Evolutionary conservation across 2,888 invertebrate genomes (phyloP).

Genomic region (Leuctra nigra): DNA sequence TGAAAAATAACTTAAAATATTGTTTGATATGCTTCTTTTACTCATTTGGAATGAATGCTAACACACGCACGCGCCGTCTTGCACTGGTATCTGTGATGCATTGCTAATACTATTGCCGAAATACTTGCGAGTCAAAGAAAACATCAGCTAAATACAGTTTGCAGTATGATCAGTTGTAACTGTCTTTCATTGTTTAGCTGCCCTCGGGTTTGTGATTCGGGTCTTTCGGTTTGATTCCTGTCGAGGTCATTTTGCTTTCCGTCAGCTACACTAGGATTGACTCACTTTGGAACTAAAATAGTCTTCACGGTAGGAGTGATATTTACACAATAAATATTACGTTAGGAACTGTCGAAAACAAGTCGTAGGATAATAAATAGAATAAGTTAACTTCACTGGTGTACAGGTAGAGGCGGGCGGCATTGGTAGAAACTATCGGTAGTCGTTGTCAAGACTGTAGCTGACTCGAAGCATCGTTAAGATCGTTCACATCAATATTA

Average conservation of each 20-base stretch:
- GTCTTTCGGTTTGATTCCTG: too few relatives aligned
- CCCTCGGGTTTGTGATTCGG: too few relatives aligned
- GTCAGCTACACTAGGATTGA: too few relatives aligned
- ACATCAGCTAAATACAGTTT: conserved; percentile 8
- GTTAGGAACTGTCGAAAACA: conserved; percentile 17
- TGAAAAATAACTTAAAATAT: conserved; percentile 22
- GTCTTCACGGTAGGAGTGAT: too few relatives aligned
- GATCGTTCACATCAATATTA: background rate
- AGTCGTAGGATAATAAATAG: conserved; percentile 17
- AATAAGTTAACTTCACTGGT: background rate
- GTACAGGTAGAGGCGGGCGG: background rate
- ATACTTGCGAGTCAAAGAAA: conserved; percentile 9
- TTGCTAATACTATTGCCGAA: conserved; percentile 15
- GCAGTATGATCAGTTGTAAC: too few relatives aligned
- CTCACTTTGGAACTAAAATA: too few relatives aligned
- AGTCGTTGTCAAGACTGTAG: background rate
- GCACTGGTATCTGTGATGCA: conserved; percentile 1
- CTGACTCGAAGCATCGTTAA: background rate
- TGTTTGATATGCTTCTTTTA: conserved; percentile 21
- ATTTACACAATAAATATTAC: too few relatives aligned
- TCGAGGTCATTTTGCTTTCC: too few relatives aligned
- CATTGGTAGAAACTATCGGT: background rate
- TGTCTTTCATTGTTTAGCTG: too few relatives aligned
- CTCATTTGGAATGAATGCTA: conserved; percentile 19
- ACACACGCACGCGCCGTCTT: background rate